phyloP scores from a whole-genome alignment of 2,797 vertebrate species.

The Microhierax caerulescens region DNA sequence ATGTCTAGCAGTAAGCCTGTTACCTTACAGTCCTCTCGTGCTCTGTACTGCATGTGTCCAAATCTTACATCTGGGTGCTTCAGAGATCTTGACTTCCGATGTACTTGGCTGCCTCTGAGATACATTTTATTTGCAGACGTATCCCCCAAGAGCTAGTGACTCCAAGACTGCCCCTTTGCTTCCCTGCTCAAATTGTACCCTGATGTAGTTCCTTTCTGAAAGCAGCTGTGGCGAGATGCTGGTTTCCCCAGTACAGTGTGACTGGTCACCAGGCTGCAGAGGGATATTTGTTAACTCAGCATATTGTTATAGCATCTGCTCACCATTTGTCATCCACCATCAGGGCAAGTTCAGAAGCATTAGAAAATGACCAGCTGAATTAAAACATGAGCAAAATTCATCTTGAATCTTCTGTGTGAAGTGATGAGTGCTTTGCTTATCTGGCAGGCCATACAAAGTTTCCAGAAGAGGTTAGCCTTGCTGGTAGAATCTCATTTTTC shows the following conservation, averaged over 20 bases:
- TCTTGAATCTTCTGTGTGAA: background rate
- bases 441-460: background rate
- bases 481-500: conserved; percentile 16
- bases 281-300: background rate
- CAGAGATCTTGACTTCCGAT: background rate
- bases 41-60: background rate
- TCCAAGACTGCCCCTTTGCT: background rate
- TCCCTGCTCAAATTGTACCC: background rate
- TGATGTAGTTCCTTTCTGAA: background rate
- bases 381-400: background rate
- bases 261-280: background rate
- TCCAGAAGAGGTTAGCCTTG: background rate
- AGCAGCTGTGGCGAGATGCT: background rate
- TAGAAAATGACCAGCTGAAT: background rate
- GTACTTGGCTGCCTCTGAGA: background rate
- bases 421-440: background rate
- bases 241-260: background rate
- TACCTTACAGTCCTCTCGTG: background rate
- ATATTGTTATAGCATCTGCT: background rate
- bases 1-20: background rate
- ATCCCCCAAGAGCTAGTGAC: background rate
- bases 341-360: background rate
- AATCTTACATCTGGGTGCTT: background rate
- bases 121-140: background rate
- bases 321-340: background rate